Evolutionary conservation across 2,888 invertebrate genomes (phyloP).

Genomic region (Malachius bipustulatus): DNA sequence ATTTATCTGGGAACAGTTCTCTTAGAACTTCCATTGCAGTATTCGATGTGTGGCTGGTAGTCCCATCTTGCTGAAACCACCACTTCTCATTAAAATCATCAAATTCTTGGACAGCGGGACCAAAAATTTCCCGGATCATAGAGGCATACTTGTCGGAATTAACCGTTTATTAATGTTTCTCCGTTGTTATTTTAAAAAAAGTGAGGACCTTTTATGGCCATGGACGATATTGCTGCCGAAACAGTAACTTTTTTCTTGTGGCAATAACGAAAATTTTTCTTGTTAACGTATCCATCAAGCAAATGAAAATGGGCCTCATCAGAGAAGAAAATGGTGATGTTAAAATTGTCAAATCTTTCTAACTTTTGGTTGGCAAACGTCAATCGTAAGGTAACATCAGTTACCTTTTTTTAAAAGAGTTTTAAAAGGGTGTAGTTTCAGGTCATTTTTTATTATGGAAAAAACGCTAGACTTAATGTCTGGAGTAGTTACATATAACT

Average conservation of each 20-base stretch:
- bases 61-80: not conserved
- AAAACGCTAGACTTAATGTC: too few species aligned
- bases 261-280: not conserved
- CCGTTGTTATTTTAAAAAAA: not conserved
- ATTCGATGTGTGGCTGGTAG: not conserved
- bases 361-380: too few species aligned
- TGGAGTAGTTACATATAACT: too few species aligned
- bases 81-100: not conserved
- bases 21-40: too few species aligned
- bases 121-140: not conserved
- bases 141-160: not conserved
- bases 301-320: constrained; percentile 1
- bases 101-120: not conserved
- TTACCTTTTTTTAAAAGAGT: too few species aligned
- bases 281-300: not conserved
- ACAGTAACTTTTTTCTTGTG: not conserved
- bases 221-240: not conserved
- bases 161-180: not conserved
- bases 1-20: not conserved
- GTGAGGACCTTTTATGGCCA: not conserved
- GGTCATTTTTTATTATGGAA: too few species aligned
- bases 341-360: too few species aligned
- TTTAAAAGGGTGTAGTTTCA: too few species aligned
- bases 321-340: not conserved
- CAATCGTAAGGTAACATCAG: too few species aligned